Base-by-base conservation (phyloP, 2,888 invertebrate genomes). In the Drosophila tripunctata region DNA sequence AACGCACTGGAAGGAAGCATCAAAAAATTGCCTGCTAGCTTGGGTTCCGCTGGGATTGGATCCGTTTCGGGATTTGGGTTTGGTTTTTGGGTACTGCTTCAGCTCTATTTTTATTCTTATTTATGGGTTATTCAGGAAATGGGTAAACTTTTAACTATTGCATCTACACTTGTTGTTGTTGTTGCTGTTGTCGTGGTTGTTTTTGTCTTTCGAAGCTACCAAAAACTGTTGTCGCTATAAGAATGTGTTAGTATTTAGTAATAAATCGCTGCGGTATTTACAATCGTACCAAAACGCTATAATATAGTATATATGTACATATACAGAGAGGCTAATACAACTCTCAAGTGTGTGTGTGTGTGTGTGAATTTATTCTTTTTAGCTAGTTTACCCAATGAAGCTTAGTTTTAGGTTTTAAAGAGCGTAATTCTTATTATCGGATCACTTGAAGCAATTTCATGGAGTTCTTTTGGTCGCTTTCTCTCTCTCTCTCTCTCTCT, bases 351-450 rank as follows among this genome's bases (percentile, higher is more conserved):
- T 58, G 21, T 51, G 30, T 36, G 43, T 41, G 21, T 51, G 41
- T 58, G 10, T 48, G 12, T 21, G 33, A 35, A 38, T 67, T 12
- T 62, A 24, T 52, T 48, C 19, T 57, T 31, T 24, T 47, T 54
- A 27, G 47, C 44, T 56, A 60, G 64, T 75, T 74, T 45, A 68
- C 51, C 54, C 70, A 74, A 58, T 58, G 64, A 30, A 55, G 63
- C 57, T 71, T 68, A 74, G 75, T 74, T 36, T 14, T 67, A 60
- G 51, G 50, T 33, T 81, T 57, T 61, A 61, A 68, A 75, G 58
- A 79, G 73, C 73, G 76, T 69, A 75, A 81, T 78, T 84, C 66
- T 82, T 86, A 82, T 82, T 86, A 81, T 81, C 87, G 87, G 87
- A 81, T 81, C 81, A 81, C 81, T 81, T 86, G 81, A 87, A 81